A percentile compares a stretch with the other conserved stretches of the same genome.
phyloP scores from a whole-genome alignment of 2,888 invertebrate genomes.

The Melikaiella ostensackeni region DNA sequence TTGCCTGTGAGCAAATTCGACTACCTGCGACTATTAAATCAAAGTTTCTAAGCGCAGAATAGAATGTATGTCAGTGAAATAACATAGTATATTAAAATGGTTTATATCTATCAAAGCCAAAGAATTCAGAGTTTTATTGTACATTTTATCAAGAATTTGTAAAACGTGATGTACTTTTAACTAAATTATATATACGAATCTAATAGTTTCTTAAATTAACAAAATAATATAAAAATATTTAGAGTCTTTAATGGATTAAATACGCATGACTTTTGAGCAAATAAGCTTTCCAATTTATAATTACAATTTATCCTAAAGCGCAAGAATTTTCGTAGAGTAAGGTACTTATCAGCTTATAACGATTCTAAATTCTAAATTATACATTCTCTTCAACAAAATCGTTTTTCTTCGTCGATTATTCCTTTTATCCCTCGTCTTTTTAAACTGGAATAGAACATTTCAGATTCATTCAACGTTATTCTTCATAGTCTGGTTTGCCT shows the following conservation, averaged over 20 bases:
- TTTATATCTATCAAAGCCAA: not conserved
- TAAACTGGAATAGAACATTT: not conserved
- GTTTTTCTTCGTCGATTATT: conserved; percentile 6
- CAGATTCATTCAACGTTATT: not conserved
- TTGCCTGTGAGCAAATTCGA: conserved; percentile 32
- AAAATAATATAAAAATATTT: not conserved
- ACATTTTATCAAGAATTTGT: not conserved
- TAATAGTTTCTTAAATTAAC: not conserved
- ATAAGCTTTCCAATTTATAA: conserved; percentile 21
- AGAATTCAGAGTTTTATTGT: not conserved
- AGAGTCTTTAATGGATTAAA: not conserved
- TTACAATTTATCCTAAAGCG: conserved; percentile 31
- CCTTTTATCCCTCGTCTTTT: not conserved
- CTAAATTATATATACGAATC: not conserved
- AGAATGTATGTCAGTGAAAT: conserved; percentile 23
- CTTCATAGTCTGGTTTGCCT: not conserved
- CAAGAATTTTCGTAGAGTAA: conserved; percentile 10
- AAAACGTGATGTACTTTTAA: not conserved
- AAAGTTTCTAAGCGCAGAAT: conserved; percentile 8
- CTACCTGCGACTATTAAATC: conserved; percentile 24
- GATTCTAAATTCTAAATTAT: conserved; percentile 14
- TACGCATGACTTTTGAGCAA: conserved; percentile 23
- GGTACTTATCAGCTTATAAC: conserved; percentile 10
- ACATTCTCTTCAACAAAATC: conserved; percentile 15
- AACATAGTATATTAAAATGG: conserved; percentile 9